A percentile compares a stretch with the other conserved stretches of the same genome.
Evolutionary conservation across 2,113 vertebrate genomes (phyloP).

Genomic region (Cygnus atratus): DNA sequence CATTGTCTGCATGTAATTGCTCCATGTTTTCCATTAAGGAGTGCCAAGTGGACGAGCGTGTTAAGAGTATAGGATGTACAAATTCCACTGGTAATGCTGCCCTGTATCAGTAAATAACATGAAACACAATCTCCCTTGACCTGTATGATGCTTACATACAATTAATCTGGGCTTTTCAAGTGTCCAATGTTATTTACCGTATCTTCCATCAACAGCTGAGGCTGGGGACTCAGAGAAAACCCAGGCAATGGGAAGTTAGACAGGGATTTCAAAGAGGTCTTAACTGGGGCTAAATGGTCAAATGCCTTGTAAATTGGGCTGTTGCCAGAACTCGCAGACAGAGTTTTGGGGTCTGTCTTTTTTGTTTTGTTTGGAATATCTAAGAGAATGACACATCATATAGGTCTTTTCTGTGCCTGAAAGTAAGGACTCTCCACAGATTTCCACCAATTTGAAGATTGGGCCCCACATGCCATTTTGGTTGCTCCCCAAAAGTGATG

Average conservation of each 20-base stretch:
- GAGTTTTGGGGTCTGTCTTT: background rate
- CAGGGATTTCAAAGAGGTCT: background rate
- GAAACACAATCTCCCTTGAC: constrained; percentile 41
- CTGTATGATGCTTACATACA: background rate
- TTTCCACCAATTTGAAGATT: background rate
- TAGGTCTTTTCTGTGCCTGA: background rate
- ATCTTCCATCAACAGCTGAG: constrained; percentile 40
- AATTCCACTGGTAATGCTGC: constrained; percentile 48
- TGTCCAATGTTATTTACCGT: background rate
- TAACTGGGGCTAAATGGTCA: constrained; percentile 4
- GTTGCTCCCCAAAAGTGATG: background rate
- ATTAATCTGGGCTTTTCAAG: constrained; percentile 36
- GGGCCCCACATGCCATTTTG: background rate
- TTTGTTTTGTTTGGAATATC: background rate
- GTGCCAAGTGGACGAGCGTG: constrained; percentile 60
- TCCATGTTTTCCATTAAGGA: constrained; percentile 72
- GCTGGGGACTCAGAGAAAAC: background rate
- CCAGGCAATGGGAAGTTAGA: constrained; percentile 9
- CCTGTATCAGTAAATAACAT: constrained; percentile 39
- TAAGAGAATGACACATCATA: background rate
- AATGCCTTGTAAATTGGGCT: background rate
- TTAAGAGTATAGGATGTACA: constrained; percentile 34
- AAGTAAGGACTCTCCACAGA: background rate
- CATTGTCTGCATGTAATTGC: constrained; percentile 73
- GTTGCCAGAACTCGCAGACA: background rate